phyloP scores from a whole-genome alignment of 2,888 invertebrate genomes.

The Drepana falcataria region DNA sequence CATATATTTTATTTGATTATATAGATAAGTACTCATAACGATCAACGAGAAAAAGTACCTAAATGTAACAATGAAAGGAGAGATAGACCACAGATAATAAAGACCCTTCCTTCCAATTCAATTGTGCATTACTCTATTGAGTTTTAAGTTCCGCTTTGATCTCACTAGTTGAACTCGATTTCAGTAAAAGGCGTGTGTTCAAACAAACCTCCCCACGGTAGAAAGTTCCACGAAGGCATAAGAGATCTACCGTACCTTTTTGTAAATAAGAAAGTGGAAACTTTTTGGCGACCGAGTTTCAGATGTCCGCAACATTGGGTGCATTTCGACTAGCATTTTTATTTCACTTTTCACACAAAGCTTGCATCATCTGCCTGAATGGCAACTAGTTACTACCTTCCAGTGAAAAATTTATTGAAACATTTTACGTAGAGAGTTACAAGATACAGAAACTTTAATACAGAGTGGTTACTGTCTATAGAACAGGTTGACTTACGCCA shows the following conservation, averaged over 20 bases:
- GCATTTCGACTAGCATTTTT: slow-evolving; percentile 22
- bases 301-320: slow-evolving; percentile 37
- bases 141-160: neutral
- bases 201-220: slow-evolving; percentile 19
- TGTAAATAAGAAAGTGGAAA: slow-evolving; percentile 24
- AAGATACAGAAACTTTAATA: no score
- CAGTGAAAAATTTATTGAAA: neutral
- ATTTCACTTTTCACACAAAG: slow-evolving; percentile 5
- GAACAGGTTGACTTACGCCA: no score
- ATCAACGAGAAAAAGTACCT: no score
- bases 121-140: neutral
- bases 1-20: no score
- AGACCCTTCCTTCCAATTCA: neutral
- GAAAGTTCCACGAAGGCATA: slow-evolving; percentile 21
- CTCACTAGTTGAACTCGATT: neutral
- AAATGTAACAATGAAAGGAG: no score
- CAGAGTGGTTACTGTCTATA: no score
- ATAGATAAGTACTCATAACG: no score
- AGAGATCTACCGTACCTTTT: slow-evolving; percentile 10
- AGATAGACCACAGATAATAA: no score
- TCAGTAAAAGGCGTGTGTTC: neutral
- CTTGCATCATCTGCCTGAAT: neutral
- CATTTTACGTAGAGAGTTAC: neutral
- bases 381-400: neutral
- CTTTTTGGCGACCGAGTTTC: slow-evolving; percentile 50